phyloP scores from a whole-genome alignment of 2,888 invertebrate genomes.

The Drosophila ezoana region DNA sequence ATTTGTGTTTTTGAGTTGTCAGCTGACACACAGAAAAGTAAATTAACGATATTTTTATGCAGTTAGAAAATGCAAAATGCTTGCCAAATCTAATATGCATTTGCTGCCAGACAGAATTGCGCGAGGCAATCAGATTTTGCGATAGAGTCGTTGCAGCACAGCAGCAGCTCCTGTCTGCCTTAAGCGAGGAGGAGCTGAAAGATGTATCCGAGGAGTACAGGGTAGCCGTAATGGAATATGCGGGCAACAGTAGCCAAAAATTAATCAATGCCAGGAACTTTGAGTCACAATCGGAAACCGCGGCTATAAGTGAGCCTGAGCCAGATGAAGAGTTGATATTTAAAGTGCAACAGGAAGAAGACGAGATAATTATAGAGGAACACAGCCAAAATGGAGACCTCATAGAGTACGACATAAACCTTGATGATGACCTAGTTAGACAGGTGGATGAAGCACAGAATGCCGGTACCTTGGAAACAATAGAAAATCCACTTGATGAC shows the following conservation, averaged over 20 bases:
- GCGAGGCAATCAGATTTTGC: slow-evolving; percentile 51
- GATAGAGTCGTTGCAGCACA: slow-evolving; percentile 51
- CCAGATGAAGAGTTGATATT: slow-evolving; percentile 9
- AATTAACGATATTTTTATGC: neutral
- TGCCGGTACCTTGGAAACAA: neutral
- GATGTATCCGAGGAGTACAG: slow-evolving; percentile 38
- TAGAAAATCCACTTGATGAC: slow-evolving; percentile 5
- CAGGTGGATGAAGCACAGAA: slow-evolving; percentile 13
- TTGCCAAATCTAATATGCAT: slow-evolving; percentile 53
- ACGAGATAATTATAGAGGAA: slow-evolving; percentile 4
- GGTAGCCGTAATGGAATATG: slow-evolving; percentile 20
- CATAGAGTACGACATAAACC: slow-evolving; percentile 43
- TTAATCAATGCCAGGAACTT: slow-evolving; percentile 1
- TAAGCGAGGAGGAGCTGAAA: slow-evolving; percentile 38
- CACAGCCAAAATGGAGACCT: slow-evolving; percentile 19
- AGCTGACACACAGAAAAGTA: neutral
- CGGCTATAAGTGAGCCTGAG: neutral
- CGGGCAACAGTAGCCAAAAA: slow-evolving; percentile 2
- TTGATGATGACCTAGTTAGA: slow-evolving; percentile 37
- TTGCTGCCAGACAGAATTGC: slow-evolving; percentile 53
- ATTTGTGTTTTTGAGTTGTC: neutral
- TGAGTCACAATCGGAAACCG: neutral
- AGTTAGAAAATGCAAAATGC: slow-evolving; percentile 43
- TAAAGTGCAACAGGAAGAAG: slow-evolving; percentile 12
- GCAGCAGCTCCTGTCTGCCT: slow-evolving; percentile 31